phyloP scores from a whole-genome alignment of 2,888 invertebrate species.

The Diplolepis rosae region DNA sequence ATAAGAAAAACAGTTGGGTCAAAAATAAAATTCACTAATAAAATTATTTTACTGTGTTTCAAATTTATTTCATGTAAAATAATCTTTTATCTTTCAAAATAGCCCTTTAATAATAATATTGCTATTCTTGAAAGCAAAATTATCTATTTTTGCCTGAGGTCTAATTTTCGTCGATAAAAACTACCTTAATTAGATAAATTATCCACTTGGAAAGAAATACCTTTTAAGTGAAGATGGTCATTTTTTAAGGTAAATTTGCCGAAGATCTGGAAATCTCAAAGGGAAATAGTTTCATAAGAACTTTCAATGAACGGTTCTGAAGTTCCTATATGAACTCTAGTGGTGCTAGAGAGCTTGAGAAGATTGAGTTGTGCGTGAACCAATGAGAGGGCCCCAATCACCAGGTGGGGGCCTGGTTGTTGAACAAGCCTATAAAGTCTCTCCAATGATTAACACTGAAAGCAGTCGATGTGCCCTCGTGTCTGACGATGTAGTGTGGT shows the following conservation, averaged over 20 bases:
- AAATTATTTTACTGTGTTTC: no score
- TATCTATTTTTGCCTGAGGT: no score
- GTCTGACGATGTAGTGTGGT: constrained; percentile 57
- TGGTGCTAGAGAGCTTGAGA: constrained; percentile 16
- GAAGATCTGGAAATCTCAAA: constrained; percentile 8
- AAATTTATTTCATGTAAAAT: no score
- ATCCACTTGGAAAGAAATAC: no score
- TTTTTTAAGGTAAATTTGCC: background rate
- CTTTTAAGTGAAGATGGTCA: no score
- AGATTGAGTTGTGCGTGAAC: constrained; percentile 15
- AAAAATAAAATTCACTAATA: no score
- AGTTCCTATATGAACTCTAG: background rate
- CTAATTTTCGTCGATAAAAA: no score
- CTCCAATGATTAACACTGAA: constrained; percentile 56
- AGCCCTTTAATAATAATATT: no score
- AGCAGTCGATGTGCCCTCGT: constrained; percentile 61
- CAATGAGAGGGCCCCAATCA: constrained; percentile 15
- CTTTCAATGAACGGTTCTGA: constrained; percentile 21
- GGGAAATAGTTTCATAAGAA: constrained; percentile 5
- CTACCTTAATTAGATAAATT: no score
- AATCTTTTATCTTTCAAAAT: no score
- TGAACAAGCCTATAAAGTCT: constrained; percentile 57
- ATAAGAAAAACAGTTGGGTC: no score
- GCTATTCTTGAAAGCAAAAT: no score
- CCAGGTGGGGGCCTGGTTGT: constrained; percentile 50